Conservation (phyloP, 2,888 invertebrate genomes). For the Octonoba sinensis region DNA sequence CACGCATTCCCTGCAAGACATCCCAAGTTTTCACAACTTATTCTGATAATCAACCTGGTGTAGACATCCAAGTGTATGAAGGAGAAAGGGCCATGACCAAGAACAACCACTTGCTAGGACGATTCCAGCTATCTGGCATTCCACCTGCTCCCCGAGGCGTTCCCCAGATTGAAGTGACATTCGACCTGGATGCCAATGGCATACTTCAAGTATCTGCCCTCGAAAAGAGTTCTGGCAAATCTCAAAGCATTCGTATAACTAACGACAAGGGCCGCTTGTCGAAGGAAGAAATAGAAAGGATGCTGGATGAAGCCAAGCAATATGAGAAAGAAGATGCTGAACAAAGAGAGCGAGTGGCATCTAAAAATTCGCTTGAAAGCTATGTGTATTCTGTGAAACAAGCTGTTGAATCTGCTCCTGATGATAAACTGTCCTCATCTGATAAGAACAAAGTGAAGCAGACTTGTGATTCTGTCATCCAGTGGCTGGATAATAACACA, state of each 20-base stretch:
- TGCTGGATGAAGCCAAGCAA: conserved; percentile 84
- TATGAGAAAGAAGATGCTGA: conserved; percentile 81
- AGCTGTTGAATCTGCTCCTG: conserved; percentile 74
- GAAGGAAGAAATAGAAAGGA: conserved; percentile 88
- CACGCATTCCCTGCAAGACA: conserved; percentile 82
- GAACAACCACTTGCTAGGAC: conserved; percentile 83
- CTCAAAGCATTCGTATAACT: conserved; percentile 86
- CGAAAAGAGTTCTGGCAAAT: conserved; percentile 84
- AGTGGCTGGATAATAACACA: conserved; percentile 85
- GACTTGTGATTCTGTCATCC: conserved; percentile 76
- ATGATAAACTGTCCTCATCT: conserved; percentile 74
- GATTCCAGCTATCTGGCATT: conserved; percentile 76
- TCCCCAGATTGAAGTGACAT: conserved; percentile 82
- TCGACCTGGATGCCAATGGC: conserved; percentile 90
- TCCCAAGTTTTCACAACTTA: conserved; percentile 88
- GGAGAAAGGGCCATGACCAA: conserved; percentile 89
- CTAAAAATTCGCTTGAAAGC: conserved; percentile 81
- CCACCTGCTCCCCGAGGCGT: conserved; percentile 87
- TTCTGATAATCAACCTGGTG: conserved; percentile 91
- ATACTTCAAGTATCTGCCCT: conserved; percentile 75
- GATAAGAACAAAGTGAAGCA: conserved; percentile 79
- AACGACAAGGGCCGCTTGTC: conserved; percentile 84
- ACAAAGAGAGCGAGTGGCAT: conserved; percentile 78
- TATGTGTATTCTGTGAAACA: conserved; percentile 81
- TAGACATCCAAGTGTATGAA: conserved; percentile 85